Percentiles rank a stretch among this genome's conserved stretches.
Evolutionary conservation across 1,140 invertebrate genomes (phyloP).

Genomic region (Halesus radiatus): DNA sequence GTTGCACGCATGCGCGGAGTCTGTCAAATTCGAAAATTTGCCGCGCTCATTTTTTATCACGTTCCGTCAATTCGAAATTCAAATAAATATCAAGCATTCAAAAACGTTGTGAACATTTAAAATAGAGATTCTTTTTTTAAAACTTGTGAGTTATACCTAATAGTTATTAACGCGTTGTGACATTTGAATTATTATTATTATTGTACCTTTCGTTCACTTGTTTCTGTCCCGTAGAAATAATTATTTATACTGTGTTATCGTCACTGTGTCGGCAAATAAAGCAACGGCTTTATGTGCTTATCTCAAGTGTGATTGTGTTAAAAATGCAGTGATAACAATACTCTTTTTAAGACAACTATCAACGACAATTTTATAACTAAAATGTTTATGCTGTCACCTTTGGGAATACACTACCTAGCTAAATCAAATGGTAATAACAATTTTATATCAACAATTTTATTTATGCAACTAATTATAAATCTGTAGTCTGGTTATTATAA

Average conservation of each 20-base stretch:
- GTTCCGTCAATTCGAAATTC: no score
- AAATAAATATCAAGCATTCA: no score
- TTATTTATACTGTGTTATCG: no score
- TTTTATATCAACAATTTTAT: neutral
- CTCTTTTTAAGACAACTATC: no score
- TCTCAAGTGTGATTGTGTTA: conserved; percentile 16
- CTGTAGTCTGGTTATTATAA: no score
- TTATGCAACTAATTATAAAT: neutral
- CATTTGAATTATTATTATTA: no score
- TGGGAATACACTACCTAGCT: conserved; percentile 17
- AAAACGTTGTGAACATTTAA: no score
- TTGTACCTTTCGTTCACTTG: no score
- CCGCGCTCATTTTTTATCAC: conserved; percentile 9
- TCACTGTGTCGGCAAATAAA: neutral
- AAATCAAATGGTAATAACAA: conserved; percentile 15
- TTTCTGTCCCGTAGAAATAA: no score
- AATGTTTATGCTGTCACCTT: conserved; percentile 17
- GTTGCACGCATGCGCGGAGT: conserved; percentile 8
- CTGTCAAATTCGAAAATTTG: conserved; percentile 9
- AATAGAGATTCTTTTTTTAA: no score
- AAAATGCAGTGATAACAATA: conserved; percentile 29
- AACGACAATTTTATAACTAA: neutral
- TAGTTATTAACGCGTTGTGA: no score
- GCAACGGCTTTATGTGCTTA: conserved; percentile 1
- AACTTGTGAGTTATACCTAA: no score